Conservation (phyloP, 2,888 invertebrate species). For the Cylloceria caligata region DNA sequence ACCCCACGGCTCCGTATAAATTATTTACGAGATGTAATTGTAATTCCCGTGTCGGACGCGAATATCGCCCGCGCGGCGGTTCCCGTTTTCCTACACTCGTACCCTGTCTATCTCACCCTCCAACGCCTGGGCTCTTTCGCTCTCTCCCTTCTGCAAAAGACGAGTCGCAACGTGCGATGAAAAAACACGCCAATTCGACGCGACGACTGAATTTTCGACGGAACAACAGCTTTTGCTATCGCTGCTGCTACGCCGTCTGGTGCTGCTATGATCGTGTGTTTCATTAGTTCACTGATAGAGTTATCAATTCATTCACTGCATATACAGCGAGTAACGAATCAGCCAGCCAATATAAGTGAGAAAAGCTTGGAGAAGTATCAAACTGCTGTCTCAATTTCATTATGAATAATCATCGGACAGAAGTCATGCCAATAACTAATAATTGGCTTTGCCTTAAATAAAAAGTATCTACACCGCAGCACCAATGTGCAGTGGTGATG, state of each 20-base stretch:
- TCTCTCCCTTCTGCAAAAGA: constrained; percentile 61
- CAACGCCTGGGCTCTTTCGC: constrained; percentile 38
- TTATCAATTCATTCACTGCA: constrained; percentile 44
- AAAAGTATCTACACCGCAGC: neutral
- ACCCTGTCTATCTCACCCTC: constrained; percentile 27
- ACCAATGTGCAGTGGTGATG: neutral
- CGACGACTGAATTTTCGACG: constrained; percentile 67
- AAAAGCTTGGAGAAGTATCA: too few relatives aligned
- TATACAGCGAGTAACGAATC: constrained; percentile 20
- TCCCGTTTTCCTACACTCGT: constrained; percentile 30
- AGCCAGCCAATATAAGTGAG: too few relatives aligned
- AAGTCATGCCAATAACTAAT: neutral
- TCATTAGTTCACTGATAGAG: constrained; percentile 26
- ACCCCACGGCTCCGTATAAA: constrained; percentile 75
- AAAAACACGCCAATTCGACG: constrained; percentile 68
- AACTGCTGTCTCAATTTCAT: neutral
- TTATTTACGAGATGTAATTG: constrained; percentile 80
- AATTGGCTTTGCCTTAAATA: neutral
- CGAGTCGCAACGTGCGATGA: constrained; percentile 53
- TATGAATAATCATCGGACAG: neutral
- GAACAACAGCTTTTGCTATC: constrained; percentile 29
- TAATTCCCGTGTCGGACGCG: constrained; percentile 74
- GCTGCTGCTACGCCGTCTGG: constrained; percentile 1
- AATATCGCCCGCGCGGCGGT: constrained; percentile 54
- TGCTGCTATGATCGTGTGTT: constrained; percentile 20